Base-by-base conservation (phyloP, 2,888 invertebrate species). In the Hydrotaea cyrtoneurina region DNA sequence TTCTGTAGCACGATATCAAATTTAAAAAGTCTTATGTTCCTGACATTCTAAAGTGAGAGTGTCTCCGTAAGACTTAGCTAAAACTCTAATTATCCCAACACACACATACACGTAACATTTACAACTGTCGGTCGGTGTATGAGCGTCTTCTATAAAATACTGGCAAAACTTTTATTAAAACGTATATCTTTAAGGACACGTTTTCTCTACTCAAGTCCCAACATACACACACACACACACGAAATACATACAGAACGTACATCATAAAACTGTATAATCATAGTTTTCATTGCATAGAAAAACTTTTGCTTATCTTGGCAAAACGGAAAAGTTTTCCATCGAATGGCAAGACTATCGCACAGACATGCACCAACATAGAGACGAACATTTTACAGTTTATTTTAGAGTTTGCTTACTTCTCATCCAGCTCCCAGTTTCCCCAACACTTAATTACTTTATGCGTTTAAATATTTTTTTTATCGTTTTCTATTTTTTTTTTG, bases 141-240 rank as follows among this genome's bases (percentile, higher is more conserved):
- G 26, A 62, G 10, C 62, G 59, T 73, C 69, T 57, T 46, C 55
- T 15, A 57, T 77, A 74, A 76, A 69, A 23, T 69, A 69, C 23
- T 23, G 46, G 46, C 43, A 69, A 69, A 82, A 77, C 50, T 81
- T 82, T 85, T 77, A 74, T 74, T 74, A 77, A 73, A 85, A 74
- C 73, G 69, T 82, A 75, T 79, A 79, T 82, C 79, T 80, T 80
- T 77, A 82, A 85, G 85, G 77, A 85, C 82, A 82, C 74, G 62
- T 82, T 79, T 75, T 66, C 66, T 53, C 19, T 69, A 17, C 72
- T 57, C 69, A 73, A 79, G 74, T 69, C n/a, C n/a, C 50, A 77
- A 75, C 43, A 73, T 21, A 74, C 15, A 17, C 62, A 23, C 23
- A 46, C 23, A 23, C 19, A 11, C 43, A 15, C 8, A 31, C 7